Evolutionary conservation across 2,113 vertebrate genomes (phyloP).

Genomic region (Pristiophorus japonicus): DNA sequence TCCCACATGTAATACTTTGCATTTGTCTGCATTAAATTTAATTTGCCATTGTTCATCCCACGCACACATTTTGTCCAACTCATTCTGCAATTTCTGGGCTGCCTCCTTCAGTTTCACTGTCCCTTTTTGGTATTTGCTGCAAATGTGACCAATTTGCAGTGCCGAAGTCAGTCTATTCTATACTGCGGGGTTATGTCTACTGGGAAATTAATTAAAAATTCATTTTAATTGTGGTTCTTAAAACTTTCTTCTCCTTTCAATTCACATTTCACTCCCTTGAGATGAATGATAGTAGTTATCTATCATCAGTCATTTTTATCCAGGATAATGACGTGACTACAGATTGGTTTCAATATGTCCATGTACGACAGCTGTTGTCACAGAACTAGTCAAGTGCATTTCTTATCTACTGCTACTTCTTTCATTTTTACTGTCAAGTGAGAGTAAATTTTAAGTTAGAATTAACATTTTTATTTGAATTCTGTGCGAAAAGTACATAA

Average conservation of each 20-base stretch:
- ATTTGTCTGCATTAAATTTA: slow-evolving; percentile 8
- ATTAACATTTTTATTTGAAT: slow-evolving; percentile 34
- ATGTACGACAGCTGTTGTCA: slow-evolving; percentile 18
- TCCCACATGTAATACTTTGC: neutral
- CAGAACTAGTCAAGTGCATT: neutral
- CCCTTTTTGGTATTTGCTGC: neutral
- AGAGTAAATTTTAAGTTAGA: slow-evolving; percentile 24
- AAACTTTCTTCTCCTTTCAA: slow-evolving; percentile 34
- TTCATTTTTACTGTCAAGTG: slow-evolving; percentile 7
- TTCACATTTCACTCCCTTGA: slow-evolving; percentile 25
- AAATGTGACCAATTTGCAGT: slow-evolving; percentile 8
- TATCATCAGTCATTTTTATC: slow-evolving; percentile 36
- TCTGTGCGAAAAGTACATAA: neutral
- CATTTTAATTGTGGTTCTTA: slow-evolving; percentile 37
- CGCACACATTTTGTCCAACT: neutral
- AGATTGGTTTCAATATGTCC: slow-evolving; percentile 34
- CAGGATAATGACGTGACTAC: neutral
- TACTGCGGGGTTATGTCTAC: slow-evolving; percentile 9
- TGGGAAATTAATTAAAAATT: slow-evolving; percentile 33
- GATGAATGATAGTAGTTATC: slow-evolving; percentile 33
- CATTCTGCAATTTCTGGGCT: neutral
- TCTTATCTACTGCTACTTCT: neutral
- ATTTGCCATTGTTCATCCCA: neutral
- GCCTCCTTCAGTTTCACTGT: neutral
- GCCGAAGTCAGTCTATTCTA: neutral